Percentiles rank a stretch among this genome's conserved stretches.
These are phyloP conservation scores for Stercorarius parasiticus DNA, from an alignment of 2,113 vertebrate genomes.

Conservation along the genomic window DNA sequence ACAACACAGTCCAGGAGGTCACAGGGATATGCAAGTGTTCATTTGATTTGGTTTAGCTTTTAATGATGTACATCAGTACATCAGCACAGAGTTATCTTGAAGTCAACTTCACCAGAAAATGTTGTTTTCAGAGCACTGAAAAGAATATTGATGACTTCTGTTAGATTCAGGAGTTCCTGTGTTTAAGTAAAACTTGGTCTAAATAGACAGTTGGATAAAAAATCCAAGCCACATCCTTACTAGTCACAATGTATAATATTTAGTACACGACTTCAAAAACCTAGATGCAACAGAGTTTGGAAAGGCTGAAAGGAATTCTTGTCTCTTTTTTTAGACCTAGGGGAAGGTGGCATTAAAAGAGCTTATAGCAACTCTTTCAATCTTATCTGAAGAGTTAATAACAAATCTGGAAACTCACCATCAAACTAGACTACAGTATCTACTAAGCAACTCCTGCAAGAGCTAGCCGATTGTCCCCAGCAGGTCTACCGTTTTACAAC, in stretches of 20 bases:
- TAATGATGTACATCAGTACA: slow-evolving; percentile 16
- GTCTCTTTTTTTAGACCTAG: not conserved
- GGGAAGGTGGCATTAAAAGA: not conserved
- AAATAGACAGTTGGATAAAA: not conserved
- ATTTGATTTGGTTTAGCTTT: slow-evolving; percentile 28
- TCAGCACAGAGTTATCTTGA: not conserved
- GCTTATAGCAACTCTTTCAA: not conserved
- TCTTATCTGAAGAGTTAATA: not conserved
- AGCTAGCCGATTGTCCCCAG: not conserved
- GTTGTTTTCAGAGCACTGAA: not conserved
- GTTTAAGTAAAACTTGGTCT: slow-evolving; percentile 3
- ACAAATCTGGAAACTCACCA: not conserved
- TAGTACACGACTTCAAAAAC: not conserved
- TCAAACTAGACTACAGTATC: not conserved
- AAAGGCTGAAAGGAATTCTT: not conserved
- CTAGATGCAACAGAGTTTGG: not conserved
- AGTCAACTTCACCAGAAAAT: not conserved
- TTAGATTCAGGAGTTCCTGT: not conserved
- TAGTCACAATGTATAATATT: not conserved
- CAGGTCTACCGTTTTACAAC: not conserved
- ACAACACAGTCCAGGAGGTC: not conserved
- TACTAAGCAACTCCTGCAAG: not conserved
- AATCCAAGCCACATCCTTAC: not conserved
- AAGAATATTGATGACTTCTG: not conserved
- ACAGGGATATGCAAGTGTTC: not conserved